Percentiles rank a stretch among this genome's conserved stretches.
These are phyloP conservation scores for Cavia aperea DNA, from an alignment of 2,113 vertebrate species.

Conservation along the genomic window DNA sequence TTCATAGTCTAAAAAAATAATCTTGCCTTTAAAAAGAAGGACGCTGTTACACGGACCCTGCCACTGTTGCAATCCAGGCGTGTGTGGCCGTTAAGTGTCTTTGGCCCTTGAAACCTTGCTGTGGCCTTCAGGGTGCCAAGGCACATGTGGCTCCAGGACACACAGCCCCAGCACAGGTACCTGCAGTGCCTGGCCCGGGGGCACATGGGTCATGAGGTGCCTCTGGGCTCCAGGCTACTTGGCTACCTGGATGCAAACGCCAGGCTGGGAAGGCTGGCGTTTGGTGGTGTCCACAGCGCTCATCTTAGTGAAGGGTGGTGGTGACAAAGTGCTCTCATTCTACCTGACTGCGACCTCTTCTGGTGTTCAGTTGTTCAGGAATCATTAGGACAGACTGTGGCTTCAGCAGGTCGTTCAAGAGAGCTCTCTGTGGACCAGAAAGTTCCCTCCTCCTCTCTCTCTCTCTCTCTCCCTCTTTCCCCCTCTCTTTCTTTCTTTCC, in stretches of 20 bases:
- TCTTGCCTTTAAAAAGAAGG: neutral
- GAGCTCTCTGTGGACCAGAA: neutral
- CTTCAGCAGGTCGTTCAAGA: no score
- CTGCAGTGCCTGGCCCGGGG: no score
- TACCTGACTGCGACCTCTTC: neutral
- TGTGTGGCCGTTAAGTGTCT: neutral
- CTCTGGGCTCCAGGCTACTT: neutral
- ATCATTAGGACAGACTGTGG: no score
- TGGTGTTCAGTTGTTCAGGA: accelerated
- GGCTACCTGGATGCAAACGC: no score
- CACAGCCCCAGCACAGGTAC: neutral
- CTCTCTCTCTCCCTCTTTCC: neutral
- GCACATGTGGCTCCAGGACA: neutral
- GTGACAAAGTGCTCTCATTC: accelerated
- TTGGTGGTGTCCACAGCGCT: neutral
- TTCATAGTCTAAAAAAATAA: no score
- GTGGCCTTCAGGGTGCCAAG: accelerated
- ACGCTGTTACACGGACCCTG: neutral
- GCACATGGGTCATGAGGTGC: accelerated
- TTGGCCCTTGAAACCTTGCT: neutral
- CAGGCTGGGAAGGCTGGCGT: neutral
- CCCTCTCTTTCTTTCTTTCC: neutral
- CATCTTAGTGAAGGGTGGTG: neutral
- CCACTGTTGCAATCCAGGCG: no score
- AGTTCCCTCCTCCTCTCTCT: neutral